Base-by-base conservation (phyloP, 2,113 vertebrate species). In the Stegastes partitus region DNA sequence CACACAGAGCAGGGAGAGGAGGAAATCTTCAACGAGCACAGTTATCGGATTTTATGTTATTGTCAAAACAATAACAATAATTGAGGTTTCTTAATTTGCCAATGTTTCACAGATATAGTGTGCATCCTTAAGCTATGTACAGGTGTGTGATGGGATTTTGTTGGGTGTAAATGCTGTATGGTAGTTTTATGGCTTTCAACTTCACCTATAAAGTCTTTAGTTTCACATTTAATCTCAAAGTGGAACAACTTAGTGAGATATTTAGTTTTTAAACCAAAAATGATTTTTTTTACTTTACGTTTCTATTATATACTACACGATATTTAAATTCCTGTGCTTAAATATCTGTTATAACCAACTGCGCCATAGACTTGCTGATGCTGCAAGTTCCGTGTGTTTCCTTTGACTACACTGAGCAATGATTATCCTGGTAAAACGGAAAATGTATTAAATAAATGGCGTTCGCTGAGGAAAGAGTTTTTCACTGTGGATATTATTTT, bases 51-150 rank as follows among this genome's bases (percentile, higher is more conserved):
- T 37, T 37, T 14, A 15, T 66, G 51, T 39, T 25, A 57, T 58
- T 49, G 14, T 49, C 55, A 59, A 18, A 56, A 58, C 68, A 50
- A 15, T 26, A 26, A 58, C n/a, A 4, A 26, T 58, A 31, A 70
- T 70, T 34, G 31, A 1, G 1, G 31, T 58, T 58, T 55, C 39
- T 42, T 42, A 12, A 42, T 7, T 3, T 42, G 39, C 39, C 39
- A 42, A 42, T 42, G 15, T 42, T 42, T 42, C 39, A 42, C 31
- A 2, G 4, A 42, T 42, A 42, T 42, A 42, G 10, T 42, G 39
- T 42, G 39, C 14, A 42, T 14, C 39, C 12, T 42, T 42, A 3
- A 42, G 2, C 3, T 3, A 42, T 42, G 15, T 42, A 3, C 12
- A 42, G 39, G 39, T 7, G 8, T 15, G 39, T 42, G 39, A 42